These are phyloP conservation scores for Lycia hirtaria DNA, from an alignment of 2,888 invertebrate genomes.

Conservation along the genomic window DNA sequence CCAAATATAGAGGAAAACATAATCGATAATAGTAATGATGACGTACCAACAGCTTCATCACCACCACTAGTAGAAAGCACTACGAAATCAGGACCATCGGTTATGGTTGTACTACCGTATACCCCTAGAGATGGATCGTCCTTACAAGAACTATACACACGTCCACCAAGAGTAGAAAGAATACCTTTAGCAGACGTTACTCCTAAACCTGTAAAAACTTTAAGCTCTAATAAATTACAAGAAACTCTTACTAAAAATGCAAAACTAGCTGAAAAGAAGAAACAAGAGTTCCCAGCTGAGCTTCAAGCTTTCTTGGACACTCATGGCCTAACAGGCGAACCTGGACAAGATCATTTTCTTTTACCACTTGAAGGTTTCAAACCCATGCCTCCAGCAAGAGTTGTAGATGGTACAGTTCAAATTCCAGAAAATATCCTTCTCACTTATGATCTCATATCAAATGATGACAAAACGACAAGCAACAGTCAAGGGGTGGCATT, in stretches of 20 bases:
- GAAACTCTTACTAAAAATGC: constrained; percentile 56
- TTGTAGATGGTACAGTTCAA: constrained; percentile 71
- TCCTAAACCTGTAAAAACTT: constrained; percentile 53
- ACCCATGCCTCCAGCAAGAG: constrained; percentile 71
- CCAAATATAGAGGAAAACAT: constrained; percentile 46
- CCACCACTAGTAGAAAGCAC: constrained; percentile 56
- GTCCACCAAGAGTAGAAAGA: constrained; percentile 87
- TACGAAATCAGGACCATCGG: constrained; percentile 66
- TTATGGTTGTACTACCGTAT: constrained; percentile 89
- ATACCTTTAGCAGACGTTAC: constrained; percentile 68
- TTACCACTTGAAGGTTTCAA: constrained; percentile 78
- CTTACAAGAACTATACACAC: constrained; percentile 88
- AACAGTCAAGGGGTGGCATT: constrained; percentile 39
- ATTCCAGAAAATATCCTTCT: constrained; percentile 77
- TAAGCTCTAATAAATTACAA: constrained; percentile 53
- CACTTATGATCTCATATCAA: constrained; percentile 71
- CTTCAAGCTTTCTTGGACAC: constrained; percentile 73
- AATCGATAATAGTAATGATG: constrained; percentile 41
- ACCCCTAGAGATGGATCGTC: constrained; percentile 84
- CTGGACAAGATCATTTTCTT: constrained; percentile 72
- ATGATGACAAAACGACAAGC: constrained; percentile 52
- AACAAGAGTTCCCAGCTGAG: constrained; percentile 64
- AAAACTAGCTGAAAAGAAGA: constrained; percentile 53
- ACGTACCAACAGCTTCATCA: constrained; percentile 42
- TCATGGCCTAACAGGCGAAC: constrained; percentile 70